Base-by-base conservation (phyloP, 2,113 vertebrate species). In the Castor canadensis region DNA sequence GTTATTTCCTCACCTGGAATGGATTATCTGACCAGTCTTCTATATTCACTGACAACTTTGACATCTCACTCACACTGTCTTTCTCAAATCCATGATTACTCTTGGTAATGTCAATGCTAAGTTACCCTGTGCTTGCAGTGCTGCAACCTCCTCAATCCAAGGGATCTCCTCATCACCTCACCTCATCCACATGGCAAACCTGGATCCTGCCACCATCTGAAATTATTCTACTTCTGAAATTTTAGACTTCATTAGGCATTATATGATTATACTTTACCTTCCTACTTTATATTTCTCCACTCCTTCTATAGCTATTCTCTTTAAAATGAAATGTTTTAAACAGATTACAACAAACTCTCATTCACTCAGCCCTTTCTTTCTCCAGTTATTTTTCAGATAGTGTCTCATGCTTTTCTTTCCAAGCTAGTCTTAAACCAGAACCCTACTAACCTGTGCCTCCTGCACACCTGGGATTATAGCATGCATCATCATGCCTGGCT, bases 311-410 rank as follows among this genome's bases (percentile, higher is more conserved):
- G 7, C 38, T 40, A 58, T 87, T 82, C 69, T 87, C 35, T 94
- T 80, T 54, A 94, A 92, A 93, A 83, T 26, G 47, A 90, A 83
- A 67, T 56, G 93, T 56, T 91, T 87, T 67, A 76, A 88, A 87
- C 13, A 81, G 71, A 80, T 77, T 60, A n/a, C 19, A 54, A 79
- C 9, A 28, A 81, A 56, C 35, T 79, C 49, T 26, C 60, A 62
- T 62, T 28, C 5, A 62, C 26, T 26, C 26, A 58, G 17, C 24
- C 2, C 56, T 58, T 62, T 62, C n/a, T 62, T 62, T 20, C 60
- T 62, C 26, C 22, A 62, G 24, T 62, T 62, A 28, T 62, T 28
- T 62, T 62, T 62, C 56, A 58, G 13, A 58, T 22, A 58, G 24
- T 16, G 24, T 62, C 60, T 62, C 26, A n/a, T 52, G 9, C 15